Percentiles rank a stretch among this genome's conserved stretches.
These are phyloP conservation scores for Brachyrhaphis roseni DNA, from an alignment of 2,797 vertebrate genomes.

Conservation along the genomic window DNA sequence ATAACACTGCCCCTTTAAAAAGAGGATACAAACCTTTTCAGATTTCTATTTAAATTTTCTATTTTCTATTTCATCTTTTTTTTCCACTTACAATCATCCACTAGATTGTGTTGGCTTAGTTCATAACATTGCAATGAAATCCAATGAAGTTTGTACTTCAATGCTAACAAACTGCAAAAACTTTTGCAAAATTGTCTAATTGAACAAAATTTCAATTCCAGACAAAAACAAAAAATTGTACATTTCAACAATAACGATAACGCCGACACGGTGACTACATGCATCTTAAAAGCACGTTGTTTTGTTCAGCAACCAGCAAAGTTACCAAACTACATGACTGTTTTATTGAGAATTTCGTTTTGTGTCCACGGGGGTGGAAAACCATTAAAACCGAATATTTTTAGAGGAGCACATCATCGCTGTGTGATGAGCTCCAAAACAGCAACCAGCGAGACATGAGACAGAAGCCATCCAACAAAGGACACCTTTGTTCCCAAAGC, in stretches of 20 bases:
- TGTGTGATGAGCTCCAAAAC: conserved; percentile 58
- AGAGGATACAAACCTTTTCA: neutral
- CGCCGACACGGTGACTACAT: neutral
- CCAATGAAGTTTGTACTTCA: neutral
- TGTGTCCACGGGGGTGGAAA: conserved; percentile 24
- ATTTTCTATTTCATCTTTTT: neutral
- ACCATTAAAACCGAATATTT: conserved; percentile 48
- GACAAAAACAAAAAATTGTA: neutral
- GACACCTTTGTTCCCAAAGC: conserved; percentile 65
- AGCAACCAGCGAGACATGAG: conserved; percentile 57
- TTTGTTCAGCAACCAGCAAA: conserved; percentile 20
- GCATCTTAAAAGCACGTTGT: conserved; percentile 23
- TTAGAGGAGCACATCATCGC: conserved; percentile 49
- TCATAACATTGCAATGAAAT: neutral
- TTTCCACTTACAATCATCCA: neutral
- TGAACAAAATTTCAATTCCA: neutral
- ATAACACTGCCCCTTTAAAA: neutral
- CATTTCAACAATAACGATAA: neutral
- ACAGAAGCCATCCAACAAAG: conserved; percentile 66
- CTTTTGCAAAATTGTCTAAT: neutral
- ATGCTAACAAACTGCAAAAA: neutral
- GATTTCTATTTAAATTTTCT: neutral
- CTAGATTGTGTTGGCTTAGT: neutral
- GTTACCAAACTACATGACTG: conserved; percentile 21
- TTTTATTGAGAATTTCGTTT: conserved; percentile 38